These are phyloP conservation scores for Amphiprion percula DNA, from an alignment of 2,113 vertebrate species.

Conservation along the genomic window DNA sequence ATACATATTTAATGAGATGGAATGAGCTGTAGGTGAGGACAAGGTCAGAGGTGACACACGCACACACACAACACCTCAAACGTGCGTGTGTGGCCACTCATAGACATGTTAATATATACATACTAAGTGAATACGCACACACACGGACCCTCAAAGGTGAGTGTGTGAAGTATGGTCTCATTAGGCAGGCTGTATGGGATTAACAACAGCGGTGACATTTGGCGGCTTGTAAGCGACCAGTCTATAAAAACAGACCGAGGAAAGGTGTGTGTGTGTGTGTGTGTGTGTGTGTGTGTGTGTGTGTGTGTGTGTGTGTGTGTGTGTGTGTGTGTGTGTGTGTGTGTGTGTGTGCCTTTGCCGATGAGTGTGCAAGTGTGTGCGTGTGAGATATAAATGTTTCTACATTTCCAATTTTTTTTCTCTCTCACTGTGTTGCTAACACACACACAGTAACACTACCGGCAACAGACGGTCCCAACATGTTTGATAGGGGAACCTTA, in stretches of 20 bases:
- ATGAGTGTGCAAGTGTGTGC: constrained; percentile 24
- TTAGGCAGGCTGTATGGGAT: constrained; percentile 78
- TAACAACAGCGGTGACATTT: constrained; percentile 82
- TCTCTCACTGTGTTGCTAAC: constrained; percentile 28
- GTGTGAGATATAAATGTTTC: constrained; percentile 53
- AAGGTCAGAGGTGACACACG: constrained; percentile 75
- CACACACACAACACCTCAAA: constrained; percentile 35
- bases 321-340: constrained; percentile 19
- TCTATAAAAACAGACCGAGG: constrained; percentile 77
- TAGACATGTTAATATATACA: constrained; percentile 58
- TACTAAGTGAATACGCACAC: constrained; percentile 29
- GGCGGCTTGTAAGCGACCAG: constrained; percentile 77
- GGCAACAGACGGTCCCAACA: constrained; percentile 63
- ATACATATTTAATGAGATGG: constrained; percentile 99
- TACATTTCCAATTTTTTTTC: constrained; percentile 46
- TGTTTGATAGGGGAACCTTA: constrained; percentile 74
- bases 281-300: neutral
- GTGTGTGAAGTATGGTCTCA: constrained; percentile 79
- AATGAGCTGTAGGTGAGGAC: constrained; percentile 89
- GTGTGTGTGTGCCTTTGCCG: neutral
- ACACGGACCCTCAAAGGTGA: constrained; percentile 39
- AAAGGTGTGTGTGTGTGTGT: constrained; percentile 45
- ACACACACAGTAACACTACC: constrained; percentile 53
- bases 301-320: constrained; percentile 28
- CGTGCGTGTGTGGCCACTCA: constrained; percentile 31